Evolutionary conservation across 2,888 invertebrate genomes (phyloP).

Genomic region (Dasypogon diadema): DNA sequence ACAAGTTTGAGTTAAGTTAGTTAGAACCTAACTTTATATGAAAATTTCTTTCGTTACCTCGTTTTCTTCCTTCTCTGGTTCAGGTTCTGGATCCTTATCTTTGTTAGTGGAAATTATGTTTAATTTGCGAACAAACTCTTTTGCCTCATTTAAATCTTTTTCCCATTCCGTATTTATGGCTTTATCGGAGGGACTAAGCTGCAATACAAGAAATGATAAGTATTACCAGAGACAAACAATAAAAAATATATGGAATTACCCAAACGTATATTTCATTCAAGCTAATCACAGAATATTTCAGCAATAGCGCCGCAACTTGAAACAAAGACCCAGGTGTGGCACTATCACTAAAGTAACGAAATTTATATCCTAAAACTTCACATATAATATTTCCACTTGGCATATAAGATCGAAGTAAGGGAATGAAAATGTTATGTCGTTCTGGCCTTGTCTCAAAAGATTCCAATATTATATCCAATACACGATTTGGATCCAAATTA

Average conservation of each 20-base stretch:
- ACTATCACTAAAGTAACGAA: slow-evolving; percentile 75
- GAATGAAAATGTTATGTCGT: slow-evolving; percentile 85
- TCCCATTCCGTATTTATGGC: slow-evolving; percentile 85
- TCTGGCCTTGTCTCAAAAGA: slow-evolving; percentile 92
- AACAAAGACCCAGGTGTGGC: slow-evolving; percentile 87
- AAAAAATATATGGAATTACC: slow-evolving; percentile 70
- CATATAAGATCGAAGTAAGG: slow-evolving; percentile 88
- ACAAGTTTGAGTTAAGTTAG: too few species aligned
- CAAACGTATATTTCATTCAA: slow-evolving; percentile 92
- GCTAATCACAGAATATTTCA: slow-evolving; percentile 88
- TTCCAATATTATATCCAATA: slow-evolving; percentile 95
- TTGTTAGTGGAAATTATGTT: slow-evolving; percentile 85
- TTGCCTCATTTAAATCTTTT: slow-evolving; percentile 83
- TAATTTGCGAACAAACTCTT: slow-evolving; percentile 88
- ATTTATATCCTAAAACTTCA: slow-evolving; percentile 95
- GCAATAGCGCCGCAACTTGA: slow-evolving; percentile 87
- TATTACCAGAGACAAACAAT: background rate
- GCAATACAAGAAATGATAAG: slow-evolving; percentile 57
- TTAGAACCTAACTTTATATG: background rate
- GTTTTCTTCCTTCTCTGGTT: slow-evolving; percentile 76
- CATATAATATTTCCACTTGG: slow-evolving; percentile 88
- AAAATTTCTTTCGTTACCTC: slow-evolving; percentile 74
- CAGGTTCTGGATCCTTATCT: slow-evolving; percentile 80
- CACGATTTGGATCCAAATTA: slow-evolving; percentile 98
- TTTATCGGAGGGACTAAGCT: slow-evolving; percentile 89